Percentiles rank a stretch among this genome's conserved stretches.
Evolutionary conservation across 2,888 invertebrate species (phyloP).

Genomic region (Tuta absoluta): DNA sequence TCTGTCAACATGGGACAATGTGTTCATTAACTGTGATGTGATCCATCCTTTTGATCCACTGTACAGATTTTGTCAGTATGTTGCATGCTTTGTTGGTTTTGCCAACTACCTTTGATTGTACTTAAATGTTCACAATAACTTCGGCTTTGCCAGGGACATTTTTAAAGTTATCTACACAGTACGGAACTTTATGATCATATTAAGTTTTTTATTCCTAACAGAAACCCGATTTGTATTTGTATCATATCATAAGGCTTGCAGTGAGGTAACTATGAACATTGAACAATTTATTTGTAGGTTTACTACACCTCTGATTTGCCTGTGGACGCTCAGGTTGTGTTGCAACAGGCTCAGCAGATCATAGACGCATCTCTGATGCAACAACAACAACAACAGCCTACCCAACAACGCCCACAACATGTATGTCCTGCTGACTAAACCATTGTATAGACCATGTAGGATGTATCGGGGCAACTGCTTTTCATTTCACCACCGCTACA

Average conservation of each 20-base stretch:
- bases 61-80: background rate
- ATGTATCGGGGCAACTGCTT: slow-evolving; percentile 13
- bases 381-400: slow-evolving; percentile 53
- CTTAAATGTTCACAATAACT: background rate
- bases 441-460: slow-evolving; percentile 46
- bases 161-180: too few species aligned
- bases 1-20: too few species aligned
- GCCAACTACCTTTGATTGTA: background rate
- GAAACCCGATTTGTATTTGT: background rate
- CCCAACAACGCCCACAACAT: slow-evolving; percentile 78
- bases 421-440: slow-evolving; percentile 68
- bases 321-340: slow-evolving; percentile 79
- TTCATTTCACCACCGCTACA: background rate
- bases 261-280: slow-evolving; percentile 21
- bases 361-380: slow-evolving; percentile 80
- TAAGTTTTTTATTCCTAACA: slow-evolving; percentile 4
- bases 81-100: background rate
- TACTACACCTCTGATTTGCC: slow-evolving; percentile 81
- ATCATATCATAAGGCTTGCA: background rate
- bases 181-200: too few species aligned
- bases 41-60: background rate
- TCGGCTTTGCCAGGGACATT: background rate
- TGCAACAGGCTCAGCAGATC: slow-evolving; percentile 80
- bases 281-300: slow-evolving; percentile 77
- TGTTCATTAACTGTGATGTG: background rate